Base-by-base conservation (phyloP, 1,140 invertebrate species). In the Drosophila teissieri region DNA sequence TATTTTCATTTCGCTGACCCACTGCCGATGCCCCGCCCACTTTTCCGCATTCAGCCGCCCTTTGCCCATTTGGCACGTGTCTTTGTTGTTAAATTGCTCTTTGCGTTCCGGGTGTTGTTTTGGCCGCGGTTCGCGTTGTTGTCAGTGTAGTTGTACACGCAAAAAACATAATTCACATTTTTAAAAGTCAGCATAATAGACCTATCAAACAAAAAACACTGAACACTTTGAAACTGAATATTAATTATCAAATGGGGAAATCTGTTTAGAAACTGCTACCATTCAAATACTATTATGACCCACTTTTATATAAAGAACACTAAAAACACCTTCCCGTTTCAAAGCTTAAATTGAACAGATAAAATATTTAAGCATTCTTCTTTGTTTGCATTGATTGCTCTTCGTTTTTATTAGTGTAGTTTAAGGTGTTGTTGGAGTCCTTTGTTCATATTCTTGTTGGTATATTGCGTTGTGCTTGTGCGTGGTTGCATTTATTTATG, bases 71-170 rank as follows among this genome's bases (percentile, higher is more conserved):
- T 80, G 55, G 58, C 73, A 73, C 49, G 73, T 86, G 82, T 85
- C 82, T 85, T 84, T 84, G 77, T 84, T 85, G 75, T 80, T 84
- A 85, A 85, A 86, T 85, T 86, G 81, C 78, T 85, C 73, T 85
- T 78, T 64, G 57, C 57, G 11, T 67, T 61, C 49, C 40, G 56
- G 15, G 19, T 56, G 44, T 37, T 51, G 31, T 49, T 49, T 22
- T 31, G 15, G 24, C n/a, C 11, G 22, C 31, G 8, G 31, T 8
- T 31, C 31, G 36, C 56, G 22, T n/a, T 36, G 49, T 52, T 52
- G 49, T 52, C 36, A 15, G n/a, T 40, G 60, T 62, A 57, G 36
- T 63, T 42, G 53, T 60, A 31, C 60, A 63, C 37, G 34, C 24
- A n/a, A 34, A 44, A 4, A 44, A 19, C 2, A 14, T 12, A 3